Conservation (phyloP, 2,888 invertebrate species). For the Hedya salicella region DNA sequence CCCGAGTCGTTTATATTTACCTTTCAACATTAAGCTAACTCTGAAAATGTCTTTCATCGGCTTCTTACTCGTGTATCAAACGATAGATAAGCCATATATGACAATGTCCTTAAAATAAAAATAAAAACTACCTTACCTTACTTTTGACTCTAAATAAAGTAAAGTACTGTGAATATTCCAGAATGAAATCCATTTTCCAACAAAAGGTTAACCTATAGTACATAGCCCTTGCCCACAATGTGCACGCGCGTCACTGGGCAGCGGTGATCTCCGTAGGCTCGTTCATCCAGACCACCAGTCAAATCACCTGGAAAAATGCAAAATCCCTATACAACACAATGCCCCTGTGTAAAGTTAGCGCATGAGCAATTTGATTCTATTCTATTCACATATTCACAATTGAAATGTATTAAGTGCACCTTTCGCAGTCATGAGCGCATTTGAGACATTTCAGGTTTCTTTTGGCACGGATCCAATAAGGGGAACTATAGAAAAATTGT, state of each 20-base stretch:
- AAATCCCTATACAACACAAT: not conserved
- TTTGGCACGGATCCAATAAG: constrained; percentile 24
- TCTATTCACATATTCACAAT: not conserved
- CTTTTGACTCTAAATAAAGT: no score
- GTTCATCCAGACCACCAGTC: constrained; percentile 2
- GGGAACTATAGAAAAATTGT: not conserved
- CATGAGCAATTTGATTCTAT: constrained; percentile 10
- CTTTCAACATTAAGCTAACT: no score
- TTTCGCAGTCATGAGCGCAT: constrained; percentile 6
- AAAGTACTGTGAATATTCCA: not conserved
- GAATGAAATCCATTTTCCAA: not conserved
- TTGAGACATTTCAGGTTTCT: constrained; percentile 21
- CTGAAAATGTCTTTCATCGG: no score
- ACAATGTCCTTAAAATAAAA: no score
- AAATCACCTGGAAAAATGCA: constrained; percentile 25
- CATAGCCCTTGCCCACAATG: constrained; percentile 1
- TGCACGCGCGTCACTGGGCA: constrained; percentile 21
- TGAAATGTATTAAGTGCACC: not conserved
- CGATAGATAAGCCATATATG: no score
- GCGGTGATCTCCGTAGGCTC: constrained; percentile 27
- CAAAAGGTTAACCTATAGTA: not conserved
- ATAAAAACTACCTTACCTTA: no score
- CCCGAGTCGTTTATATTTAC: no score
- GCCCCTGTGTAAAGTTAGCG: constrained; percentile 13
- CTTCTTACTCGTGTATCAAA: no score